These are phyloP conservation scores for Sceloporus undulatus DNA, from an alignment of 2,113 vertebrate genomes.

Conservation along the genomic window DNA sequence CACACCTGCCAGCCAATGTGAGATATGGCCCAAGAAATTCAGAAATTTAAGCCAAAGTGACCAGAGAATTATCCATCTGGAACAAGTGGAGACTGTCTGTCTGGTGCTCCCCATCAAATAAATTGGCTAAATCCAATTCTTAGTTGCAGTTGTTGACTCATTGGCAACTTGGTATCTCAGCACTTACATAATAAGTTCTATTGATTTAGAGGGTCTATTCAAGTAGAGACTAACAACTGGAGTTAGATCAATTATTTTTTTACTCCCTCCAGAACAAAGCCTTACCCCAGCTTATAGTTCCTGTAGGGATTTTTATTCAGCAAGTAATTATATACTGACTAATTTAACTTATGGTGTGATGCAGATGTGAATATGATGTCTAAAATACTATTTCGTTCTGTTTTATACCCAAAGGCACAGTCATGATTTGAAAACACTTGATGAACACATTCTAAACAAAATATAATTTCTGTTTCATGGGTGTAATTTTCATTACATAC, in stretches of 20 bases:
- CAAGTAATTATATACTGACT: background rate
- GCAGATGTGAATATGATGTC: background rate
- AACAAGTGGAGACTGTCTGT: background rate
- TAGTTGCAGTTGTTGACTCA: no score
- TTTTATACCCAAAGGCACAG: background rate
- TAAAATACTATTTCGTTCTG: background rate
- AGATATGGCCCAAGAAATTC: background rate
- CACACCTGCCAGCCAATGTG: background rate
- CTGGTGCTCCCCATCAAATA: background rate
- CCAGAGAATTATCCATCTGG: background rate
- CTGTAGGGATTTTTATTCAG: background rate
- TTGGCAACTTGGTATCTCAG: no score
- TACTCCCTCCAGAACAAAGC: background rate
- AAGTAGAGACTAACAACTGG: no score
- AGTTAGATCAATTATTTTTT: no score
- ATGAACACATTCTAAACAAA: background rate
- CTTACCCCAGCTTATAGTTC: background rate
- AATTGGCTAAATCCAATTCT: background rate
- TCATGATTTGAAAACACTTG: background rate
- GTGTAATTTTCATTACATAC: background rate
- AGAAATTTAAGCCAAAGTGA: background rate
- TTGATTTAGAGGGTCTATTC: no score
- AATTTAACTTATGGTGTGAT: background rate
- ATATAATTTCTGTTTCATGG: background rate
- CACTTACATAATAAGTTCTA: no score